Evolutionary conservation across 2,888 invertebrate species (phyloP), one percentile per base, ranked within the genome.

Genomic region (Dryadula phaetusa): DNA sequence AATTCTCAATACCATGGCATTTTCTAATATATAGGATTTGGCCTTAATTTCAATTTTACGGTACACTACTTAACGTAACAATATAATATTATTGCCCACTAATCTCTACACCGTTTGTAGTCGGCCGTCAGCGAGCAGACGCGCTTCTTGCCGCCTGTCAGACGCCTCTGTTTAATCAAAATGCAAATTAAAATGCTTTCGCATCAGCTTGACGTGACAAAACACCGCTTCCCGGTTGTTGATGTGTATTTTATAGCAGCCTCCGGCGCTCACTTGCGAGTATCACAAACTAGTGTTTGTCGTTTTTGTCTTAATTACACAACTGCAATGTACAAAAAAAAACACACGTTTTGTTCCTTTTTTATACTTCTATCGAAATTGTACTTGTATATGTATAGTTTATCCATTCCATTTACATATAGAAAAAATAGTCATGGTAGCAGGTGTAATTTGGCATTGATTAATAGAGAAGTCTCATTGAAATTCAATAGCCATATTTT

Each of bases 171-270:
- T 82, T 83, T 85, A 82, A 85, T 85, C 82, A 84, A 84, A 84
- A 85, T 85, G 84, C 83, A 84, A 85, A 85, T 84, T 79, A 80
- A 80, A 82, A 82, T 78, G 80, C 79, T 78, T 78, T 80, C 78
- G 75, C 78, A 77, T 74, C 76, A 74, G 72, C 72, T 74, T 83
- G 79, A 80, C 83, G 79, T 80, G 77, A 80, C 81, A 79, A 76
- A 80, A 79, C 80, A 78, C 71, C 77, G 76, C 76, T 65, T 74
- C 75, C 62, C 72, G 72, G 58, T 72, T 64, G 68, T 72, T 77
- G 76, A 75, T 78, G 79, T 77, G 77, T 75, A 76, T 79, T 82
- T 80, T 79, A 80, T 79, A 65, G 71, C 69, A 67, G 67, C 74
- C 70, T 65, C 63, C 63, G 70, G 70, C 72, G 67, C 69, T 67